Conservation (phyloP, 2,888 invertebrate species). For the Xylophagus ater region DNA sequence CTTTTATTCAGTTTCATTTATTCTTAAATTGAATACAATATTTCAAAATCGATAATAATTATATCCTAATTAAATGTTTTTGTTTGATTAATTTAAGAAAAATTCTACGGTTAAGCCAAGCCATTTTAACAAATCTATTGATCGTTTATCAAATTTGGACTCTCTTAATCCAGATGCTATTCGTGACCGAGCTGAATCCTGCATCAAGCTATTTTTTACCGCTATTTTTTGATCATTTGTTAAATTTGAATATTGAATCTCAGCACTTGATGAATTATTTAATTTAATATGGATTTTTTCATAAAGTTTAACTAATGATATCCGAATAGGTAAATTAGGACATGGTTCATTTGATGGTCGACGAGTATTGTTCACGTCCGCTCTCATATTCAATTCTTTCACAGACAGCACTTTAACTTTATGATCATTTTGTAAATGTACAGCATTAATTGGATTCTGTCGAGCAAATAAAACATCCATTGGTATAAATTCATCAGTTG, state of each 20-base stretch:
- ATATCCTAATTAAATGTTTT: too few species aligned
- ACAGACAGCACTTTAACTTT: slow-evolving; percentile 5
- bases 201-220: slow-evolving; percentile 2
- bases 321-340: slow-evolving; percentile 1
- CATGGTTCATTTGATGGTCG: too few species aligned
- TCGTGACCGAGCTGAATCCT: too few species aligned
- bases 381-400: slow-evolving; percentile 1
- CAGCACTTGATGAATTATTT: slow-evolving; percentile 1
- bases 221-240: not conserved
- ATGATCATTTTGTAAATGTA: too few species aligned
- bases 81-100: too few species aligned
- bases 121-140: not conserved
- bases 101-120: slow-evolving; percentile 8
- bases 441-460: too few species aligned
- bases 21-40: too few species aligned
- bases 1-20: too few species aligned
- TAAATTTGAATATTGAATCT: slow-evolving; percentile 1
- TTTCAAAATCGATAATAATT: too few species aligned
- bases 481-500: too few species aligned
- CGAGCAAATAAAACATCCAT: too few species aligned
- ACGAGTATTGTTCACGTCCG: not conserved
- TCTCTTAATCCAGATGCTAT: too few species aligned
- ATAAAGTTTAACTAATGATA: slow-evolving; percentile 2
- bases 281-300: slow-evolving; percentile 9
- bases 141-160: slow-evolving; percentile 1